phyloP scores from a whole-genome alignment of 1,140 invertebrate species.

The Scaptodrosophila lebanonensis region DNA sequence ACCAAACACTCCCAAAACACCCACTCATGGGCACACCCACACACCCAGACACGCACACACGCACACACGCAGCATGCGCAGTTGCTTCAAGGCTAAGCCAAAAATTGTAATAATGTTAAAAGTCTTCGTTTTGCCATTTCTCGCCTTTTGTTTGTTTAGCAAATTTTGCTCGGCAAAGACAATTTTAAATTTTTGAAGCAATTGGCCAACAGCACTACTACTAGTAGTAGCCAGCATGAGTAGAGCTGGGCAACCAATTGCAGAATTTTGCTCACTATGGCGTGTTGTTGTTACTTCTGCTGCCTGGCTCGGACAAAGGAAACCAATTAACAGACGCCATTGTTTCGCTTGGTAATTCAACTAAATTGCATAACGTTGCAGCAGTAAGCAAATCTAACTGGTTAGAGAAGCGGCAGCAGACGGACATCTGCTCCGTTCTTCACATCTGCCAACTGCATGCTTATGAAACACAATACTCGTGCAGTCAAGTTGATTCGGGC shows the following conservation, averaged over 20 bases:
- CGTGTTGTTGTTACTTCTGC: constrained; percentile 12
- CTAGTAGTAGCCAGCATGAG: constrained; percentile 25
- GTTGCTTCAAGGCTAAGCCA: constrained; percentile 32
- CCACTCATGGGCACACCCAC: no score
- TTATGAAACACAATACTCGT: no score
- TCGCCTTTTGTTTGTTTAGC: constrained; percentile 65
- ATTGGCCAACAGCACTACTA: constrained; percentile 64
- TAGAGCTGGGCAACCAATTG: constrained; percentile 16
- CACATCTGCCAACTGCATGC: no score
- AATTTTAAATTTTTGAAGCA: constrained; percentile 73
- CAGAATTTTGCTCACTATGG: constrained; percentile 1
- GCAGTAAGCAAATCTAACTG: neutral
- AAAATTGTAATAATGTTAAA: no score
- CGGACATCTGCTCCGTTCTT: no score
- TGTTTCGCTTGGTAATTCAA: constrained; percentile 75
- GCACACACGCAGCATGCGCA: no score
- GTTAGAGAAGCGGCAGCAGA: no score
- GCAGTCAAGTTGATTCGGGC: no score
- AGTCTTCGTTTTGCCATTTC: constrained; percentile 3
- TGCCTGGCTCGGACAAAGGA: constrained; percentile 58
- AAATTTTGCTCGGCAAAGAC: constrained; percentile 64
- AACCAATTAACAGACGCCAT: constrained; percentile 74
- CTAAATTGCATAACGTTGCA: constrained; percentile 66
- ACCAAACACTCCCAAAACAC: no score
- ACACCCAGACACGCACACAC: no score